Evolutionary conservation across 2,888 invertebrate species (phyloP), one percentile per base, ranked within the genome.

Genomic region (Xestia sexstrigata): DNA sequence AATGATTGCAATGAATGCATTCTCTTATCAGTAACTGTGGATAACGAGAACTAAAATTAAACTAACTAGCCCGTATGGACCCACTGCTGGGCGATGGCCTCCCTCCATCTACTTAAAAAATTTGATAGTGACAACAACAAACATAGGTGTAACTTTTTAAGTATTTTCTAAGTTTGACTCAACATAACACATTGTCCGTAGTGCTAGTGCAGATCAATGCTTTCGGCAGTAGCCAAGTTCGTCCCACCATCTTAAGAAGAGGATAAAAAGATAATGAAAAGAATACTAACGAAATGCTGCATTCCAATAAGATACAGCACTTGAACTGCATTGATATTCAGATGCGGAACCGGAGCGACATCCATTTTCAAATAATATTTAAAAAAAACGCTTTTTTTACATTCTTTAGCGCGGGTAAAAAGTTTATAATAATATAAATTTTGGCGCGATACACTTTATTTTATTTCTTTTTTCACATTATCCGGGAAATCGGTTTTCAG

Each of bases 251-350:
- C 15, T n/a, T n/a, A n/a, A 35, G 35, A 35, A 35, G 35, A 35
- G 2, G 6, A 35, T 35, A 62, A 13, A 66, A 67, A 70, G 39
- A 74, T 55, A 70, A 35, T 63, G 8, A 49, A 58, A 58, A 49
- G 42, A 76, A 89, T 93, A 96, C 96, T 95, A 91, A 97, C 96
- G 80, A 94, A 94, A 83, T 94, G 91, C 86, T 97, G 96, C 84
- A 96, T 89, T 17, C 94, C 95, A 52, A 95, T 89, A 39, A 95
- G 89, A 35, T 95, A 93, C 79, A 96, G 85, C 7, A 96, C 95
- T 83, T 94, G 92, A 39, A 97, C 91, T 9, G 95, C 93, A 82
- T 95, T 94, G 49, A 95, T 81, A 26, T 89, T 88, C 68, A 92
- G 82, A 35, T 87, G 89, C 23, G 90, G 88, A 81, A 42, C 26